Percentiles rank a stretch among this genome's conserved stretches.
Conservation (phyloP, 2,113 vertebrate species). For the Urocitellus parryii region DNA sequence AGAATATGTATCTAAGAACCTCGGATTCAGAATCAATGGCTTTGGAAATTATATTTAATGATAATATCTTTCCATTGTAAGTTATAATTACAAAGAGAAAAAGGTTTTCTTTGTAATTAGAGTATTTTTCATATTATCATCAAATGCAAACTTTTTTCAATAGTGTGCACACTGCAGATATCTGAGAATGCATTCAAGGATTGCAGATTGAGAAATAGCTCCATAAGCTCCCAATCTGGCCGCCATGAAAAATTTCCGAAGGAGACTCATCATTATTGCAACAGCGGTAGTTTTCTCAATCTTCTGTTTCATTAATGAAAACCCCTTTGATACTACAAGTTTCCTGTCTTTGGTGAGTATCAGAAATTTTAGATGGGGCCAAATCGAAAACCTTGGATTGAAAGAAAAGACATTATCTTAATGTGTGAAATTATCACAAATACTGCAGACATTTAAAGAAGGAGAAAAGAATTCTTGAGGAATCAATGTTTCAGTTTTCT, state of each 20-base stretch:
- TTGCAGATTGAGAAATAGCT: background rate
- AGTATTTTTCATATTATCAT: background rate
- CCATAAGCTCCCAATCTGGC: background rate
- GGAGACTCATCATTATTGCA: background rate
- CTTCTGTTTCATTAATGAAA: conserved; percentile 49
- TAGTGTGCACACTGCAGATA: background rate
- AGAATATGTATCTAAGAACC: background rate
- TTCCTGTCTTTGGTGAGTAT: conserved; percentile 67
- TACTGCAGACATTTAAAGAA: background rate
- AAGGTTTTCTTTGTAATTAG: background rate
- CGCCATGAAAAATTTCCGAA: background rate
- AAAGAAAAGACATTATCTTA: background rate
- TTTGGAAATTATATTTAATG: background rate
- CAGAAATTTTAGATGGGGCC: background rate
- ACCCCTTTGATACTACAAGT: conserved; percentile 41
- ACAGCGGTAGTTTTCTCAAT: background rate
- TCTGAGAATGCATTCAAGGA: background rate
- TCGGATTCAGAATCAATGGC: background rate
- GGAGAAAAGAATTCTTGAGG: background rate
- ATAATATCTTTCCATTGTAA: background rate
- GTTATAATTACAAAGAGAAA: background rate
- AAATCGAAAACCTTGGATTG: background rate
- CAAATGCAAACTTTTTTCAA: background rate
- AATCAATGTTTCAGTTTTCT: background rate
- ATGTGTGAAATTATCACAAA: background rate